Conservation (phyloP, 2,113 vertebrate species). For the Mola mola region DNA sequence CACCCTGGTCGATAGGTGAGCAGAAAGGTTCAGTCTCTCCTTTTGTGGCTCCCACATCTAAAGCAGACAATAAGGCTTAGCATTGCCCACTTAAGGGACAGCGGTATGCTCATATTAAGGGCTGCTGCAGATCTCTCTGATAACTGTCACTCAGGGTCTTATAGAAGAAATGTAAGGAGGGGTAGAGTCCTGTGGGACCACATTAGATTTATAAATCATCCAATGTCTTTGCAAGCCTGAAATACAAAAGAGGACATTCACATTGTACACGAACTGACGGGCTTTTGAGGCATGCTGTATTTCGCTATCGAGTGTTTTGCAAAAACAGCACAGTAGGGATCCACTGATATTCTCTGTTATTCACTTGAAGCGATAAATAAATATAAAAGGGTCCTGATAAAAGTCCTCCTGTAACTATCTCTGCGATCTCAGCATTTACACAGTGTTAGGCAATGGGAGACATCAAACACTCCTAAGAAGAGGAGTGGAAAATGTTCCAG, state of each 20-base stretch:
- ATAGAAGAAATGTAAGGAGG: neutral
- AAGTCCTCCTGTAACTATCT: conserved; percentile 47
- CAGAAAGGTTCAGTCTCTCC: conserved; percentile 40
- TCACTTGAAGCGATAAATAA: conserved; percentile 45
- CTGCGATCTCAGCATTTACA: conserved; percentile 62
- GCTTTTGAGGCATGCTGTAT: conserved; percentile 24
- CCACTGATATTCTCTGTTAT: conserved; percentile 46
- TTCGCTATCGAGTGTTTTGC: conserved; percentile 12
- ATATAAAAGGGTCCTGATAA: conserved; percentile 34
- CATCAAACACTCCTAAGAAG: conserved; percentile 64
- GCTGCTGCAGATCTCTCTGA: conserved; percentile 59
- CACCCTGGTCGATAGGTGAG: conserved; percentile 54
- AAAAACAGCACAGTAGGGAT: conserved; percentile 38
- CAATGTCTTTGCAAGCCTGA: conserved; percentile 5
- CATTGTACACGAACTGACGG: neutral
- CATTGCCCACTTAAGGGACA: conserved; percentile 49
- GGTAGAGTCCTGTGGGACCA: neutral
- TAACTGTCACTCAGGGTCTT: conserved; percentile 45
- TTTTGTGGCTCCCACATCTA: conserved; percentile 57
- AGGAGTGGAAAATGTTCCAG: conserved; percentile 60
- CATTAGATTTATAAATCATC: conserved; percentile 36
- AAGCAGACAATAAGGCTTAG: conserved; percentile 58
- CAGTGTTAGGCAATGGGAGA: conserved; percentile 35
- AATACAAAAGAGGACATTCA: conserved; percentile 21
- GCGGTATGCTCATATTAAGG: conserved; percentile 49